Evolutionary conservation across 2,797 vertebrate species (phyloP).

Genomic region (Glyptemys insculpta): DNA sequence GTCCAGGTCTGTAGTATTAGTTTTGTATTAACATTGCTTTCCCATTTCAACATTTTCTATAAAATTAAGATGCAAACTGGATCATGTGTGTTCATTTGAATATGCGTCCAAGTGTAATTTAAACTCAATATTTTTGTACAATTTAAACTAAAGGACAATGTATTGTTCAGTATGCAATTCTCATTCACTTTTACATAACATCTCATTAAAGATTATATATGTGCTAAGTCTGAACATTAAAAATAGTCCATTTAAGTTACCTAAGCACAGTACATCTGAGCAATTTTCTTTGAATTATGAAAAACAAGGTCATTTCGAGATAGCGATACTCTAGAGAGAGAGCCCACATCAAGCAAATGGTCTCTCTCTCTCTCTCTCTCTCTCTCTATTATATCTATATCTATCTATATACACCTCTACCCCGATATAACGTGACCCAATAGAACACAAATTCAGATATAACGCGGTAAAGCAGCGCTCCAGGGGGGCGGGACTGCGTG

Average conservation of each 20-base stretch:
- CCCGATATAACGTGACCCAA: too few relatives aligned
- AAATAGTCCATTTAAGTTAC: neutral
- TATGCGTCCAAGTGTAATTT: neutral
- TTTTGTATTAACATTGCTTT: neutral
- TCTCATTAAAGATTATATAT: neutral
- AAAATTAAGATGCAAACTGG: too few relatives aligned
- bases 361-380: too few relatives aligned
- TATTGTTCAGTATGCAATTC: neutral
- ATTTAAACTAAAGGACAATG: neutral
- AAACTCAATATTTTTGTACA: neutral
- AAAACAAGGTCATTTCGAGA: neutral
- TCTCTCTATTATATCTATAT: too few relatives aligned
- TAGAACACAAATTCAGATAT: too few relatives aligned
- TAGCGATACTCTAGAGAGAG: too few relatives aligned
- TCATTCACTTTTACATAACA: neutral
- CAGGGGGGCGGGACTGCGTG: too few relatives aligned
- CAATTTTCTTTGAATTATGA: neutral
- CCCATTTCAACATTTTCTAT: too few relatives aligned
- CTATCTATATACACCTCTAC: too few relatives aligned
- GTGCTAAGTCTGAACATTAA: neutral
- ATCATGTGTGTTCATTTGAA: neutral
- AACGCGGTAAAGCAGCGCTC: too few relatives aligned
- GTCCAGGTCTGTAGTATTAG: neutral
- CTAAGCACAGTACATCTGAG: neutral
- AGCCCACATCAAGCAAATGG: too few relatives aligned